A percentile compares a stretch with the other conserved stretches of the same genome.
phyloP scores from a whole-genome alignment of 2,797 vertebrate species.

The Oceanodroma leucorhoa region DNA sequence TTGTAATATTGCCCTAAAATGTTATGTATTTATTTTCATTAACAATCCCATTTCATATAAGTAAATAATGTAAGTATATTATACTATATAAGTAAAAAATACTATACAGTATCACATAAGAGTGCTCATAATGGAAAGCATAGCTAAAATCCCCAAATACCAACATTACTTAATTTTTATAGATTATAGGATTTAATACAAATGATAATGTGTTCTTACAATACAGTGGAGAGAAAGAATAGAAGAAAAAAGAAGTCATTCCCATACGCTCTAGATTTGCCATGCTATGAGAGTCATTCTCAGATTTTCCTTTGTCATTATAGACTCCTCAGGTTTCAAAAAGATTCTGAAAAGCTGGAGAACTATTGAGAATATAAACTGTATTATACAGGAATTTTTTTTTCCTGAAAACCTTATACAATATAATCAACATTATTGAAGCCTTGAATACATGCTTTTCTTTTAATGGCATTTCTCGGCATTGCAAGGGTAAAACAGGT shows the following conservation, averaged over 20 bases:
- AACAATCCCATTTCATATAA: not conserved
- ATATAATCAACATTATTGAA: not conserved
- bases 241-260: not conserved
- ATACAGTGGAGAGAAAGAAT: not conserved
- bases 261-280: not conserved
- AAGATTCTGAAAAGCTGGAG: not conserved
- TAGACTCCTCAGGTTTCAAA: not conserved
- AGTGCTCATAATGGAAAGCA: not conserved
- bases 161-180: not conserved
- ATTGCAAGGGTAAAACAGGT: not conserved
- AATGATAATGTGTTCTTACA: not conserved
- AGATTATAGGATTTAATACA: not conserved
- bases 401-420: not conserved
- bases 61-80: too few species aligned
- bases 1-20: not conserved
- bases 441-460: not conserved
- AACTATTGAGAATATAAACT: not conserved
- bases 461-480: not conserved
- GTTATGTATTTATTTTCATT: not conserved
- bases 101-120: accelerated
- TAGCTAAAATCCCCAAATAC: not conserved
- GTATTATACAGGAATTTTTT: not conserved
- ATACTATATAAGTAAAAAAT: not conserved
- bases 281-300: not conserved
- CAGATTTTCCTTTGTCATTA: not conserved